Base-by-base conservation (phyloP, 2,113 vertebrate species). In the Heliornis fulica region DNA sequence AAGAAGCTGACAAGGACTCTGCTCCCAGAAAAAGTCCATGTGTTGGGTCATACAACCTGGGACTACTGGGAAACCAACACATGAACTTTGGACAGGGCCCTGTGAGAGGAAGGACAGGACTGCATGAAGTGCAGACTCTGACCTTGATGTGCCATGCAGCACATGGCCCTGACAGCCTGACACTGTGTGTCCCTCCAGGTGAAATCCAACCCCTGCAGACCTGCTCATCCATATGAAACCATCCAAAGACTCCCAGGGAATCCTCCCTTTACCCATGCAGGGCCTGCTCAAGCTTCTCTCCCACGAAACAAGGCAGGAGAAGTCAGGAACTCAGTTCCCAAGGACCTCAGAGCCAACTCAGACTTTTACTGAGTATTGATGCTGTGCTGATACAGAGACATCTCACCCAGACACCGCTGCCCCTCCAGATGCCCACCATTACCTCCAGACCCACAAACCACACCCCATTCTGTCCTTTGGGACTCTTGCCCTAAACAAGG, bases 391-490 rank as follows among this genome's bases (percentile, higher is more conserved):
- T 13, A 50, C 17, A 26, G 54, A 45, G 22, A 11, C 56, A 15
- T 32, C 43, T 43, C 3, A 4, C 31, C 53, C n/a, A 68, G 15
- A 25, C 16, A 18, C 29, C 0, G 0, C 22, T 59, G 48, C 48
- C 48, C 20, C 34, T 9, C 13, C 13, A 23, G 54, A 22, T 18
- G 9, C 15, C 60, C 1, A 1, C 51, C 1, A 0, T 66, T 32
- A 21, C 19, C 5, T 34, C 23, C 54, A 46, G 21, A 6, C n/a
- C 34, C 13, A 61, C 14, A 40, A 68, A 46, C 45, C n/a, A 11
- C n/a, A 34, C n/a, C 41, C 31, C 41, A 45, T 60, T 4, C 38
- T 75, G 53, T 22, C 60, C 18, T 43, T 66, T 45, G 32, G 38
- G 29, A 83, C 21, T 9, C 36, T 56, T 64, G 12, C 28, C 17